Evolutionary conservation across 2,888 invertebrate genomes (phyloP), one percentile per base, ranked within the genome.

Genomic region (Nomada goodeniana): DNA sequence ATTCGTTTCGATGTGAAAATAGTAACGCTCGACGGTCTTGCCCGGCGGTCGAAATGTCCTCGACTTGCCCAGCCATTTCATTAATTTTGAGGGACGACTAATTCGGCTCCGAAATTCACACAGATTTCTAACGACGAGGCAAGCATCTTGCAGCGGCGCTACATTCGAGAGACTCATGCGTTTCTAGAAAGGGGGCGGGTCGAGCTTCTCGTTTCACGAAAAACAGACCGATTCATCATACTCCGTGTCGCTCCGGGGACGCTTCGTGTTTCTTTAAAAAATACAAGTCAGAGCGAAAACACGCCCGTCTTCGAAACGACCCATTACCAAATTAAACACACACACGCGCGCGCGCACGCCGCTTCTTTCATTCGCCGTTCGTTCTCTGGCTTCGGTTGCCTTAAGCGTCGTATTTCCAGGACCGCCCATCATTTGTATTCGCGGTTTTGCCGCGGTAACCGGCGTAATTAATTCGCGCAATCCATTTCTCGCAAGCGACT

Each of bases 241-340:
- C 67, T 36, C 18, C 29, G 13, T 13, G 15, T 36, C 44, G 20
- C 42, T 63, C 23, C 10, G 29, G 7, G 13, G 10, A 42, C 18
- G 65, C 20, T 65, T 29, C 55, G 5, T 52, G 68, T 78, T 75
- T 52, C 68, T 26, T 64, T 53, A 50, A 42, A 57, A 78, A 52
- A 69, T 23, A 75, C 55, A 5, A n/a, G 23, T 53, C n/a, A 60
- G 20, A 69, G 55, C 52, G 64, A 20, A 70, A 72, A 23, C 52
- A 20, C 7, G 15, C 64, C 20, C 10, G 13, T 13, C 26, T 26
- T 11, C 2, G 9, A 10, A 18, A 26, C 44, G 53, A 55, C 26
- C 53, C 78, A 61, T 65, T 71, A 61, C 36, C 5, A 26, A 67
- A 65, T 80, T 78, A 78, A 65, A 78, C 36, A 23, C 57, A 29